These are phyloP conservation scores for Poecilia wingei DNA, from an alignment of 2,797 vertebrate species.

Conservation along the genomic window DNA sequence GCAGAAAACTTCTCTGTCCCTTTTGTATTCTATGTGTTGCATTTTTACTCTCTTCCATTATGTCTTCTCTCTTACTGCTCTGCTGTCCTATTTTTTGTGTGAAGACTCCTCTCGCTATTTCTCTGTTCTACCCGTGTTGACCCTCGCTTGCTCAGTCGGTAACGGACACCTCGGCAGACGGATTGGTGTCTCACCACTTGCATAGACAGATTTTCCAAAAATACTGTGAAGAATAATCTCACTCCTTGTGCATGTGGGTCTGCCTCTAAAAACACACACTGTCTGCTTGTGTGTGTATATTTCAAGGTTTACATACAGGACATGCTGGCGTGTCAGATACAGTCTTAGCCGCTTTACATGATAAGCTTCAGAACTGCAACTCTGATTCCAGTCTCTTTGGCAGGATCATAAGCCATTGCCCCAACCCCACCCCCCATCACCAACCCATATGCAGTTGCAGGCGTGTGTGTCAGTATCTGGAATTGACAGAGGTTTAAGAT, in stretches of 20 bases:
- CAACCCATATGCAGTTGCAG: slow-evolving; percentile 35
- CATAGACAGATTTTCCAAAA: slow-evolving; percentile 75
- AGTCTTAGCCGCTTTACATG: slow-evolving; percentile 76
- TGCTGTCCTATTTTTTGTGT: not conserved
- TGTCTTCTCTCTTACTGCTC: not conserved
- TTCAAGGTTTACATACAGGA: slow-evolving; percentile 56
- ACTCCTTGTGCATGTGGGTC: slow-evolving; percentile 30
- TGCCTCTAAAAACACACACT: not conserved
- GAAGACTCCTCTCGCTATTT: slow-evolving; percentile 6
- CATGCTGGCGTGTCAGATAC: slow-evolving; percentile 73
- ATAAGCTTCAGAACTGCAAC: slow-evolving; percentile 76
- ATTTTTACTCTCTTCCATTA: not conserved
- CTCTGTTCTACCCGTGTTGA: slow-evolving; percentile 26
- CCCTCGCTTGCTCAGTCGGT: slow-evolving; percentile 44
- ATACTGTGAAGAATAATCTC: slow-evolving; percentile 67
- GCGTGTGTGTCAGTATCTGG: slow-evolving; percentile 41
- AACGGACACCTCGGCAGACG: slow-evolving; percentile 65
- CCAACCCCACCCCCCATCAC: slow-evolving; percentile 33
- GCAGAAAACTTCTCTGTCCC: not conserved
- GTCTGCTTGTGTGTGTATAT: slow-evolving; percentile 22
- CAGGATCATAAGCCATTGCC: slow-evolving; percentile 64
- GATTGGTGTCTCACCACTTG: slow-evolving; percentile 66
- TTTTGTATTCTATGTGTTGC: not conserved
- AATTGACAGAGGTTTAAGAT: slow-evolving; percentile 64
- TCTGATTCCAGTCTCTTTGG: slow-evolving; percentile 72